These are phyloP conservation scores for Scaptomyza cyrtandrae DNA, from an alignment of 2,888 invertebrate species.

Conservation along the genomic window DNA sequence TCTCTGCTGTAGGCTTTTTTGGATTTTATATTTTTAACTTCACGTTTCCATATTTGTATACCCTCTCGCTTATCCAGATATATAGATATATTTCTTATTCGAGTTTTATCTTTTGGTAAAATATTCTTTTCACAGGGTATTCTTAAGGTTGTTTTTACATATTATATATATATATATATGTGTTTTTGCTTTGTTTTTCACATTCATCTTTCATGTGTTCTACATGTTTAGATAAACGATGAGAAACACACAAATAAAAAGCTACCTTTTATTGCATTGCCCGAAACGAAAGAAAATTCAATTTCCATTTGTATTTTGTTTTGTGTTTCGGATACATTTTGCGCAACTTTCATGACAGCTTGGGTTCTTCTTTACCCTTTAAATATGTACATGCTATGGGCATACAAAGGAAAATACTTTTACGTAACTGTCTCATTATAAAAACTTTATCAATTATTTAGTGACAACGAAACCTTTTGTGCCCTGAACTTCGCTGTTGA, in stretches of 20 bases:
- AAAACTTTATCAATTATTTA: constrained; percentile 72
- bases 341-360: constrained; percentile 41
- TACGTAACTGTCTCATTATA: constrained; percentile 38
- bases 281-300: constrained; percentile 29
- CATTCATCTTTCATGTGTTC: constrained; percentile 19
- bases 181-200: background rate
- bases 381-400: background rate
- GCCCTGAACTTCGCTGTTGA: constrained; percentile 69
- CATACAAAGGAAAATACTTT: background rate
- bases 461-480: constrained; percentile 46
- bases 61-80: constrained; percentile 13
- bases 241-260: constrained; percentile 22
- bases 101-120: too few species aligned
- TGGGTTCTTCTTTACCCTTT: background rate
- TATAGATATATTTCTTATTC: too few species aligned
- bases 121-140: background rate
- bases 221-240: constrained; percentile 62
- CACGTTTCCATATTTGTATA: constrained; percentile 33
- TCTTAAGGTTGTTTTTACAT: background rate
- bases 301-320: constrained; percentile 23
- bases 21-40: constrained; percentile 34
- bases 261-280: constrained; percentile 53
- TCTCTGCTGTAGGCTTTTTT: constrained; percentile 41
- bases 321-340: constrained; percentile 27
- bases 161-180: background rate